Conservation (phyloP, 2,797 vertebrate species). For the Anniella stebbinsi region DNA sequence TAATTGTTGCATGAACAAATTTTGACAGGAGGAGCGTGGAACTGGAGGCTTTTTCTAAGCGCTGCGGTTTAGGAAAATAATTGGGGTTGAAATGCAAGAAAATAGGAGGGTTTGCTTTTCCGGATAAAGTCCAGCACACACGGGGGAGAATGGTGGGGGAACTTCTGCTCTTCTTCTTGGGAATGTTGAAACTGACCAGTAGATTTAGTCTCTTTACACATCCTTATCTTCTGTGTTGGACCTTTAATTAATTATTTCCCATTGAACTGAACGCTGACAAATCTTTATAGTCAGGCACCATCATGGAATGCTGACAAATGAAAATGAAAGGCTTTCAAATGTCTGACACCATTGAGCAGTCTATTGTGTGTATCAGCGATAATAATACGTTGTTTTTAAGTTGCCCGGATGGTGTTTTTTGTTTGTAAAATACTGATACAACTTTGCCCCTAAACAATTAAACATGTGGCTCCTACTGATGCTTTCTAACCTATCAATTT, state of each 20-base stretch:
- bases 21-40: not conserved
- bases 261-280: not conserved
- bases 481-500: not conserved
- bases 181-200: not conserved
- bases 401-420: not conserved
- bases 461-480: not conserved
- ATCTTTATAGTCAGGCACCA: not conserved
- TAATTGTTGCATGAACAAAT: not conserved
- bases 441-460: fast-evolving
- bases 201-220: not conserved
- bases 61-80: not conserved
- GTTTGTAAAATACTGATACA: not conserved
- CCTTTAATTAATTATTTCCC: not conserved
- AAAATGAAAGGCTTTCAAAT: not conserved
- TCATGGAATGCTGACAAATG: not conserved
- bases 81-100: fast-evolving
- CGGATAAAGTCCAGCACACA: fast-evolving
- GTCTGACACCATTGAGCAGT: not conserved
- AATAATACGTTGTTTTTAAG: not conserved
- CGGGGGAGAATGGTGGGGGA: not conserved
- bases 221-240: not conserved
- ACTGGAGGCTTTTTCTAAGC: not conserved
- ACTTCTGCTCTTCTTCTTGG: not conserved
- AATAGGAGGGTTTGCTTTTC: fast-evolving
- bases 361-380: not conserved